These are phyloP conservation scores for Hermetia illucens DNA, from an alignment of 1,140 invertebrate genomes.

Conservation along the genomic window DNA sequence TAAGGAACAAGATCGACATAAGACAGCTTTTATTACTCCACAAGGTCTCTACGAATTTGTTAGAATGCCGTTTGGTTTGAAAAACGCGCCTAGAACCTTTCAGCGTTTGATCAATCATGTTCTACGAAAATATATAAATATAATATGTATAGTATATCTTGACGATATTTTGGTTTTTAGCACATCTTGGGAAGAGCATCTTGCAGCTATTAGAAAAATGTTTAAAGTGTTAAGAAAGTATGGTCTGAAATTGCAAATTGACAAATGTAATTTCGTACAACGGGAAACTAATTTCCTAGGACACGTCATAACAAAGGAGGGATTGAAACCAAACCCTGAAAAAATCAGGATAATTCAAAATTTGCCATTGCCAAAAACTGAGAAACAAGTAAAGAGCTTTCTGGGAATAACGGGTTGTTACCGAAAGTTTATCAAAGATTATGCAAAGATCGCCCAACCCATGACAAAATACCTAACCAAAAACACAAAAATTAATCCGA, in stretches of 20 bases:
- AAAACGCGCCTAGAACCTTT: slow-evolving; percentile 16
- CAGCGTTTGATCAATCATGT: slow-evolving; percentile 15
- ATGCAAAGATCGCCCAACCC: not conserved
- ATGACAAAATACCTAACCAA: not conserved
- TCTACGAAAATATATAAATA: slow-evolving; percentile 6
- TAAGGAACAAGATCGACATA: slow-evolving; percentile 18
- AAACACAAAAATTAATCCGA: slow-evolving; percentile 5
- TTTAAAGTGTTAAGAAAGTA: not conserved
- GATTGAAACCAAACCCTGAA: slow-evolving; percentile 6
- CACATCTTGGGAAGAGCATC: slow-evolving; percentile 13
- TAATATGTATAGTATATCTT: slow-evolving; percentile 11
- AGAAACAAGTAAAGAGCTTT: not conserved
- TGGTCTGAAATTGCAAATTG: slow-evolving; percentile 4
- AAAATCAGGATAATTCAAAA: slow-evolving; percentile 8
- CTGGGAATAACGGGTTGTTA: not conserved
- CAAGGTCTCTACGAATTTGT: slow-evolving; percentile 28
- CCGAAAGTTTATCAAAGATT: not conserved
- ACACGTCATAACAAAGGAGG: slow-evolving; percentile 1
- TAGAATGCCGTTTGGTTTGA: slow-evolving; percentile 32
- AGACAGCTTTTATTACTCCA: slow-evolving; percentile 29
- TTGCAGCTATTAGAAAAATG: slow-evolving; percentile 1
- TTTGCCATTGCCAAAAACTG: not conserved
- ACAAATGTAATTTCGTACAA: slow-evolving; percentile 13
- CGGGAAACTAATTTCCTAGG: slow-evolving; percentile 7
- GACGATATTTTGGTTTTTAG: slow-evolving; percentile 16